Percentiles rank a stretch among this genome's conserved stretches.
phyloP scores from a whole-genome alignment of 2,797 vertebrate genomes.

The Cichlasoma orientale region DNA sequence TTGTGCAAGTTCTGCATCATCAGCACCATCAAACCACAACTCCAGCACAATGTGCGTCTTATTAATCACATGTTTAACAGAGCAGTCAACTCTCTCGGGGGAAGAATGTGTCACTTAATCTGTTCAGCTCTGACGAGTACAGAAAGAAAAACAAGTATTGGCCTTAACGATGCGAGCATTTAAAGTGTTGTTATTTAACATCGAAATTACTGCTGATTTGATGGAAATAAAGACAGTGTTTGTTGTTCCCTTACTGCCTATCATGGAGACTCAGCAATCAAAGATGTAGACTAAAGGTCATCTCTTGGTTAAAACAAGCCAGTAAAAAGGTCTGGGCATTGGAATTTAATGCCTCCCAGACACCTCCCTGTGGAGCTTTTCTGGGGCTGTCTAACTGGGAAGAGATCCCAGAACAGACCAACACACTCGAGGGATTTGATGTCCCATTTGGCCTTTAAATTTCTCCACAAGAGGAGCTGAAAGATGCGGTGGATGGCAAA shows the following conservation, averaged over 20 bases:
- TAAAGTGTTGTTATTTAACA: not conserved
- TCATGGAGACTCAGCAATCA: not conserved
- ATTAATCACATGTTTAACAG: conserved; percentile 73
- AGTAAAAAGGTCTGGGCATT: not conserved
- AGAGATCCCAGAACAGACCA: not conserved
- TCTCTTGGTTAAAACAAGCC: not conserved
- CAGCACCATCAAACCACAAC: conserved; percentile 41
- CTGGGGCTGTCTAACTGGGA: not conserved
- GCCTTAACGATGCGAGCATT: not conserved
- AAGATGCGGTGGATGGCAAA: not conserved
- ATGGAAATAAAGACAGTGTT: not conserved
- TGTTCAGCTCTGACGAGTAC: conserved; percentile 58
- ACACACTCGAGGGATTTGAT: conserved; percentile 11
- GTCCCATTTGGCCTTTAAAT: conserved; percentile 14
- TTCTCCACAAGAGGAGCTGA: not conserved
- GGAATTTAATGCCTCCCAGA: not conserved
- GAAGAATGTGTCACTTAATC: conserved; percentile 61
- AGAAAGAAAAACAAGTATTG: conserved; percentile 38
- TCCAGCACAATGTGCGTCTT: conserved; percentile 32
- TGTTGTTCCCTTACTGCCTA: not conserved
- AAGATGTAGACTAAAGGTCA: not conserved
- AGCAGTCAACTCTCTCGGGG: conserved; percentile 51
- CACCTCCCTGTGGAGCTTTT: not conserved
- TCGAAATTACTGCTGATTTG: conserved; percentile 1
- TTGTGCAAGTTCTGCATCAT: conserved; percentile 57